Evolutionary conservation across 1,140 invertebrate genomes (phyloP), one percentile per base, ranked within the genome.

Genomic region (Drosophila sucinea): DNA sequence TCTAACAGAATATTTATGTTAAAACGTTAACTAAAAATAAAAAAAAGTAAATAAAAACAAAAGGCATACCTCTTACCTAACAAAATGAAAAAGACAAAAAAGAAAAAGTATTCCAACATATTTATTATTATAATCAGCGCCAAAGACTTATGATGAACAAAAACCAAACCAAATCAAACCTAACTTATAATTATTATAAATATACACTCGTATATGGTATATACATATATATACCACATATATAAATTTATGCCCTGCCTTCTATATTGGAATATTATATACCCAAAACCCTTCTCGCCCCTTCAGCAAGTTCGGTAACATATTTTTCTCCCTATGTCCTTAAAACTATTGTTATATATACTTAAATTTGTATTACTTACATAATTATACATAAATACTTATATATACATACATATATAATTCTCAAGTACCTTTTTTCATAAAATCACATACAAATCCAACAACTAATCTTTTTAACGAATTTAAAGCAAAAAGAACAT

Each of bases 351-450:
- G 63, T 78, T 78, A 76, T 73, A 41, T 77, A 47, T 62, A 74
- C 65, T 73, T 64, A 61, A 70, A 56, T 61, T 51, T 51, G 23
- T 51, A 51, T 23, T 71, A 70, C 32, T 40, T 29, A 33, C 47
- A 38, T 23, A 56, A 44, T n/a, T 58, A 60, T 70, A 73, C 62
- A 74, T 70, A 68, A 0, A 3, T 70, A 73, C 30, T 29, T 25
- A 23, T 35, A 6, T 27, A 51, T 40, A 25, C 23, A 60, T 73
- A 65, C 58, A 74, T 70, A 65, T 11, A 77, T 66, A 77, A 78
- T 84, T 89, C 77, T 84, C 84, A 77, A 89, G 84, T 87, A 87
- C 84, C 84, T 87, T 89, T 79, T 77, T 89, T 87, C 64, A 40
- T 55, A 73, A 69, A 65, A 60, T 51, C 44, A 51, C 8, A 40